phyloP scores from a whole-genome alignment of 2,888 invertebrate genomes.

The Malacosoma neustria region DNA sequence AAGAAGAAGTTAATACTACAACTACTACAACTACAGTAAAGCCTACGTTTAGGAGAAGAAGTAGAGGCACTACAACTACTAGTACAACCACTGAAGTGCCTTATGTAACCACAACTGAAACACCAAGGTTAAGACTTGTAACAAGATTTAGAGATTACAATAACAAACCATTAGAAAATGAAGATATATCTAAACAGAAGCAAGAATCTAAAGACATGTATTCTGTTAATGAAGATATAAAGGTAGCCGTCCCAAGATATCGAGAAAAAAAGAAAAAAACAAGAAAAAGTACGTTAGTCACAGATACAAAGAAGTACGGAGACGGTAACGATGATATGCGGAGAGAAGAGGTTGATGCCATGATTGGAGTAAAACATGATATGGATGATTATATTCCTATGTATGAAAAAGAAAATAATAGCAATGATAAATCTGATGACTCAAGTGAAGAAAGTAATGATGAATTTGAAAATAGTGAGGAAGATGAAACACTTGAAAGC shows the following conservation, averaged over 20 bases:
- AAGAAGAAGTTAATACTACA: slow-evolving; percentile 18
- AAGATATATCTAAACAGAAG: slow-evolving; percentile 8
- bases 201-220: slow-evolving; percentile 4
- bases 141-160: slow-evolving; percentile 45
- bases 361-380: slow-evolving; percentile 50
- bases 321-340: slow-evolving; percentile 42
- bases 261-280: slow-evolving; percentile 58
- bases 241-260: slow-evolving; percentile 31
- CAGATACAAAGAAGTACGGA: slow-evolving; percentile 58
- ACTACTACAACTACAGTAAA: slow-evolving; percentile 34
- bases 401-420: slow-evolving; percentile 45
- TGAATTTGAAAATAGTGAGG: slow-evolving; percentile 20
- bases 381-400: slow-evolving; percentile 52
- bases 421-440: slow-evolving; percentile 13
- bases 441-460: slow-evolving; percentile 17
- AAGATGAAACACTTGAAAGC: slow-evolving; percentile 18
- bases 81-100: slow-evolving; percentile 31
- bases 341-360: slow-evolving; percentile 50
- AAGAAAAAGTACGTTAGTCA: slow-evolving; percentile 55
- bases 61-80: slow-evolving; percentile 21
- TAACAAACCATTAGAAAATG: slow-evolving; percentile 13
- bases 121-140: slow-evolving; percentile 35
- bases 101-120: slow-evolving; percentile 17
- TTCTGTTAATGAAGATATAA: slow-evolving; percentile 12
- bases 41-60: slow-evolving; percentile 31